Base-by-base conservation (phyloP, 2,888 invertebrate species). In the Ariolimax columbianus region DNA sequence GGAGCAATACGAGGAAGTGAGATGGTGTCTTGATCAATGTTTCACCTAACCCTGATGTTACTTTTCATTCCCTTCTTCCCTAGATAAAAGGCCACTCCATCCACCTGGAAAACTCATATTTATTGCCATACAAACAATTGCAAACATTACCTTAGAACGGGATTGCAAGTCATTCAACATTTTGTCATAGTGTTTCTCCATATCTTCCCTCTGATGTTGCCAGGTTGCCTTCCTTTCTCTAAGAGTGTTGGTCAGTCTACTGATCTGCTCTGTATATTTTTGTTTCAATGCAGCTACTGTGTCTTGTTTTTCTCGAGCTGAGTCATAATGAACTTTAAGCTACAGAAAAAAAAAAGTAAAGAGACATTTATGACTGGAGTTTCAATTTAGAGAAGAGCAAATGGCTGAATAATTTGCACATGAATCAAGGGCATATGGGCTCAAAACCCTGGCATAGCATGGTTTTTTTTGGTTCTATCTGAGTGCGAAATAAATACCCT, bases 201-300 rank as follows among this genome's bases (percentile, higher is more conserved):
- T 88, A 72, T 93, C 93, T 51, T 91, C 89, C 84, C 92, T 93
- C 89, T 94, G 93, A 86, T 90, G 91, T 75, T 89, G 90, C 93
- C 93, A 94, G 51, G 91, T 87, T 4, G 89, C 63, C 80, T 92
- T 91, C 43, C 91, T 87, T 68, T 93, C 93, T 81, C 91, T 91
- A 11, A 92, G 90, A 30, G 92, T 86, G 3, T 88, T 83, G 30
- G 91, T 90, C 80, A 93, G 89, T 83, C 91, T 91, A 59, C 89
- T 89, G 47, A 93, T 87, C 87, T 93, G 92, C 40, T 91, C 91
- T 78, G 92, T 92, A 84, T 93, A 91, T 19, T 90, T 88, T 66
- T 88, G 84, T 88, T 93, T 92, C 86, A 91, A 89, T 47, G 90
- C 90, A 23, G 89, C 87, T 26, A 91, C 81, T 19, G 88, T 86